Base-by-base conservation (phyloP, 2,797 vertebrate species). In the Pangasius sanitwongsei region DNA sequence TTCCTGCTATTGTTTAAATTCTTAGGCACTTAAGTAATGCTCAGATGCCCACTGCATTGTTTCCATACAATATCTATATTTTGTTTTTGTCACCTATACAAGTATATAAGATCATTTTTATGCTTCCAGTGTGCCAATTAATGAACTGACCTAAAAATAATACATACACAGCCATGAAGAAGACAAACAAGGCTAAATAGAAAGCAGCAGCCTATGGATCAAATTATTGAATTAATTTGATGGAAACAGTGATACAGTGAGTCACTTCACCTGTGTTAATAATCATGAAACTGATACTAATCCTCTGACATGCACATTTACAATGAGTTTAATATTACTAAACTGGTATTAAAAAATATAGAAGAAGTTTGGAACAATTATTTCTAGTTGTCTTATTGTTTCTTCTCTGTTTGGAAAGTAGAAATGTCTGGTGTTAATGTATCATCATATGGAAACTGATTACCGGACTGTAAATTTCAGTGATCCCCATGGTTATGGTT, bases 11-110 rank as follows among this genome's bases (percentile, higher is more conserved):
- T 65, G 59, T 44, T 83, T 13, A 25, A 82, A 86, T 89, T 89
- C 83, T 89, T 84, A 44, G 44, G 74, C 41, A 37, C n/a, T 69
- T 69, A 34, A 57, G 77, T 87, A 50, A 92, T 84, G 63, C 81
- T 84, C 80, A 89, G 11, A 41, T 53, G 57, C 23, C 25, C 2
- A 63, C 44, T 3, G 18, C 78, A 67, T 83, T 91, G 77, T 90
- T 77, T 89, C 77, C 61, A 55, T 75, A 55, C 23, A 44, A 44
- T 20, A 75, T 37, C 18, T 57, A 69, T 84, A 72, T 82, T 44
- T 53, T 3, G 6, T 28, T 78, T 83, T 20, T 83, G 63, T 83
- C 86, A 41, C 18, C 15, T 82, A 5, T 61, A 61, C 4, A 59
- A 2, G 41, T 41, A 25, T 16, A 23, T 57, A 77, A 77, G 44